Evolutionary conservation across 2,888 invertebrate genomes (phyloP), one percentile per base, ranked within the genome.

Genomic region (Hetaerina titia): DNA sequence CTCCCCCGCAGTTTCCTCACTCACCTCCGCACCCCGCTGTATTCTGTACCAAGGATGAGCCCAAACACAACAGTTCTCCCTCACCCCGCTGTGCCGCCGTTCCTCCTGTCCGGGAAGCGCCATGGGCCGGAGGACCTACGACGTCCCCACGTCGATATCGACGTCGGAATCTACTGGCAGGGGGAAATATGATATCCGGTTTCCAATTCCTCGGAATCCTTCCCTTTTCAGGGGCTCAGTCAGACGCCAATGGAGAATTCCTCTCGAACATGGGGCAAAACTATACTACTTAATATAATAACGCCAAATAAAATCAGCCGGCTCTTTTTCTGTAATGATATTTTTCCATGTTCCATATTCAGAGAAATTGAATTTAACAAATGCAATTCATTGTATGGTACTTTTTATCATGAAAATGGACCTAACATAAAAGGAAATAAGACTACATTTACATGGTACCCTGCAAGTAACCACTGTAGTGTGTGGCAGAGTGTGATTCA

Each of bases 181-280:
- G 81, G 22, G 31, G 31, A 81, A 81, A 81, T 81, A 81, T 81
- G 81, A 81, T 81, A 81, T 81, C 81, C 81, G 81, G 81, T 81
- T 81, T 15, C 81, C 81, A 81, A 31, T 81, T 81, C 22, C 81
- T 81, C 4, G 19, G 31, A 11, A 81, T 81, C 15, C 31, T 81
- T 31, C 2, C 81, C 81, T 31, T 31, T 81, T 31, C 13, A 25
- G 81, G 8, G 13, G 81, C 31, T 31, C 31, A 31, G 81, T 81
- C 31, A 81, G 25, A 31, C 11, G 9, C 31, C 81, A 0, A 81
- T 81, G n/a, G 74, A 81, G 13, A 81, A 81, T 1, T 81, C 11
- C 81, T 81, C 81, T 11, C 31, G 31, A 13, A 81, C 31, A 22
- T 13, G 31, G 22, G 31, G 81, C 13, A 13, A 81, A 81, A 81